Evolutionary conservation across 2,797 vertebrate genomes (phyloP), one percentile per base, ranked within the genome.

Genomic region (Novumbra hubbsi): DNA sequence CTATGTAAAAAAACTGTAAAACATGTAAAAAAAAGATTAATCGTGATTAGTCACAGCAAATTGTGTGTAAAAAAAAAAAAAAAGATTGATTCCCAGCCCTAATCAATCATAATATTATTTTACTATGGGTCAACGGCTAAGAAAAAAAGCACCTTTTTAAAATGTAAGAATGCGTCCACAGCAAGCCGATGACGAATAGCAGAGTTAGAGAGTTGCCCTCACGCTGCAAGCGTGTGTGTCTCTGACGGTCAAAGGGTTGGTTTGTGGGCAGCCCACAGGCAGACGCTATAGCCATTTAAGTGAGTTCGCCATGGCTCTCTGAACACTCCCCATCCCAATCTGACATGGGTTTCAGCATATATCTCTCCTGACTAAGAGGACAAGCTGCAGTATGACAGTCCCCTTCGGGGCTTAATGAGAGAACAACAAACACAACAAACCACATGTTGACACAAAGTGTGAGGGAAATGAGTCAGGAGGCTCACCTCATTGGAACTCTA

Each of bases 371-470:
- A 83, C 73, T 62, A 24, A 16, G 3, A 71, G 63, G 64, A 45
- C 71, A 48, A 30, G n/a, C 60, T 24, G 27, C 11, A 27, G 55
- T 60, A 24, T 9, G 55, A 4, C 55, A 16, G 66, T 38, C 41
- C 27, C 63, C 67, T 73, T 45, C 75, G 67, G 66, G 80, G 75
- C 21, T 79, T 73, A 74, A 45, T 60, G 9, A 76, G 30, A 68
- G 16, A 28, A 27, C 28, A 14, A 64, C 16, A 64, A 17, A 64
- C 14, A 64, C 15, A 27, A 27, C 62, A 15, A 64, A 15, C 15
- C 12, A 64, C 62, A 64, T 27, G 28, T 7, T 28, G 27, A 64
- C 24, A 19, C 62, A 64, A 21, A 32, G 2, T 28, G 62, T 32
- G 62, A 66, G 64, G 17, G 8, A 66, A 66, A 71, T 38, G 78